Base-by-base conservation (phyloP, 2,888 invertebrate genomes). In the Plutella xylostella region DNA sequence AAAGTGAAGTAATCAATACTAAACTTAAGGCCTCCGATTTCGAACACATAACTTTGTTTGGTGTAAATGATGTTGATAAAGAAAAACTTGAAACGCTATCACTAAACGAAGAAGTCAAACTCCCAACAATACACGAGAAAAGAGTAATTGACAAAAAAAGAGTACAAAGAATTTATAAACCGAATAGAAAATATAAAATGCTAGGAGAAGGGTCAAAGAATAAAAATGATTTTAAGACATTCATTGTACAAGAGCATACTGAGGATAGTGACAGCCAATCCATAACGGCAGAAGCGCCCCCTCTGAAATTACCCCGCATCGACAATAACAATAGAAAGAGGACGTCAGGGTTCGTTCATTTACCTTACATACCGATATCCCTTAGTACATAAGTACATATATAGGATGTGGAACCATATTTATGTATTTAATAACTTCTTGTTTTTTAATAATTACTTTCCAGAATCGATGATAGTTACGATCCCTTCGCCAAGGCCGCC, bases 401-500 rank as follows among this genome's bases (percentile, higher is more conserved):
- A 25, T n/a, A n/a, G n/a, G n/a, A n/a, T n/a, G n/a, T n/a, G n/a
- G n/a, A n/a, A n/a, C n/a, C n/a, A n/a, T n/a, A n/a, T n/a, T n/a
- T n/a, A n/a, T n/a, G n/a, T n/a, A n/a, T n/a, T n/a, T n/a, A n/a
- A n/a, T n/a, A n/a, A n/a, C n/a, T n/a, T n/a, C n/a, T n/a, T n/a
- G n/a, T n/a, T n/a, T n/a, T n/a, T n/a, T n/a, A n/a, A n/a, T n/a
- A n/a, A n/a, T n/a, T n/a, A n/a, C 31, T 42, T 79, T 77, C 58
- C 80, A 85, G 85, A 63, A 59, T 76, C 53, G 83, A 83, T 55
- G 86, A 87, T 58, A 84, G 73, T 58, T 92, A 93, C 73, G 91
- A 93, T 72, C 93, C 93, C 42, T 93, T 92, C 72, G 75, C 88
- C 54, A 88, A 90, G 54, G 93, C 93, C 40, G 92, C 93, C 75